phyloP scores from a whole-genome alignment of 2,797 vertebrate genomes.

The Danio aesculapii region DNA sequence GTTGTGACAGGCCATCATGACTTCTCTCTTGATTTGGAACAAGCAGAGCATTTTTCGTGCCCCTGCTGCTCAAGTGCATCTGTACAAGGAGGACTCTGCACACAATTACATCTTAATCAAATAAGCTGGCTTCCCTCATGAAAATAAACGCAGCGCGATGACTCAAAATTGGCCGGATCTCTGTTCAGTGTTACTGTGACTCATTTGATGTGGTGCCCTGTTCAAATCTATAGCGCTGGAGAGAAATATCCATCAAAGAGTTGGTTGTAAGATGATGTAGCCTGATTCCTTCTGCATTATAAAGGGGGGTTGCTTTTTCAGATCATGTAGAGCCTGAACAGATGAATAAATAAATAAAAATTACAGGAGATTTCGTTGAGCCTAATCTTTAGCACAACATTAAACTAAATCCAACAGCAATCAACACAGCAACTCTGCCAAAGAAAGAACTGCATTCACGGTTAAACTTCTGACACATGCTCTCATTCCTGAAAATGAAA shows the following conservation, averaged over 20 bases:
- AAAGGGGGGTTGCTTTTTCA: neutral
- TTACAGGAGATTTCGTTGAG: slow-evolving; percentile 20
- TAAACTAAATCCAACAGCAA: slow-evolving; percentile 10
- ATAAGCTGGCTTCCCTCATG: slow-evolving; percentile 59
- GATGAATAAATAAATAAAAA: slow-evolving; percentile 22
- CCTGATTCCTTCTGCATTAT: neutral
- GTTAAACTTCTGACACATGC: neutral
- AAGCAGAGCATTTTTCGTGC: slow-evolving; percentile 55
- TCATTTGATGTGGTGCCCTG: slow-evolving; percentile 52
- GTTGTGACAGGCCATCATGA: slow-evolving; percentile 42
- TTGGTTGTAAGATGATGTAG: slow-evolving; percentile 13
- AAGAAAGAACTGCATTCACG: neutral
- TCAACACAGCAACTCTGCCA: slow-evolving; percentile 10
- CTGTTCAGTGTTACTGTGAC: slow-evolving; percentile 58
- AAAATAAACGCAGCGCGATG: slow-evolving; percentile 59
- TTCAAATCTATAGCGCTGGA: slow-evolving; percentile 43
- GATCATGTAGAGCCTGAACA: slow-evolving; percentile 13
- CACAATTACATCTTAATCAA: slow-evolving; percentile 66
- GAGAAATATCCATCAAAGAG: slow-evolving; percentile 40
- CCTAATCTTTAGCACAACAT: slow-evolving; percentile 3
- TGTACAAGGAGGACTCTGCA: slow-evolving; percentile 56
- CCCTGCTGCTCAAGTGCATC: slow-evolving; percentile 27
- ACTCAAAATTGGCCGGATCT: slow-evolving; percentile 58
- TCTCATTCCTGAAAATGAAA: slow-evolving; percentile 3
- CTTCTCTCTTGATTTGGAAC: slow-evolving; percentile 47